A percentile compares a stretch with the other conserved stretches of the same genome.
phyloP scores from a whole-genome alignment of 2,888 invertebrate species.

The Eucera pruinosa region DNA sequence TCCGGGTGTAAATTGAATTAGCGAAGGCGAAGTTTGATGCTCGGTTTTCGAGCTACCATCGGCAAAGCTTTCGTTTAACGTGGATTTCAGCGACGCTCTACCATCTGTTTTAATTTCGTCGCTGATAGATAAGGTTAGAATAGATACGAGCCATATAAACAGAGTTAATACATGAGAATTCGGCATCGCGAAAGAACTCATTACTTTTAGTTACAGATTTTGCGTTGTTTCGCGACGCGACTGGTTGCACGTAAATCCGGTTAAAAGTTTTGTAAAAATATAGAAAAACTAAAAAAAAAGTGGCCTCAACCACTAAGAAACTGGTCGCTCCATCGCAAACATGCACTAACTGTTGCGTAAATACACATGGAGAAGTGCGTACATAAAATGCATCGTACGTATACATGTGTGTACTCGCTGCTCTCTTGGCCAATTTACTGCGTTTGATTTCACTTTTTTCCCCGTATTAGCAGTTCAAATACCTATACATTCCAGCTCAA shows the following conservation, averaged over 20 bases:
- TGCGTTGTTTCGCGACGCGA: constrained; percentile 1
- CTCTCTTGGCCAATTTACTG: too few species aligned
- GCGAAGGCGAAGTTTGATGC: constrained; percentile 5
- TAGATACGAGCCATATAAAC: constrained; percentile 65
- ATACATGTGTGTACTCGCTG: too few species aligned
- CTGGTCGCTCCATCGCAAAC: constrained; percentile 54
- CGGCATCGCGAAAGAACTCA: constrained; percentile 31
- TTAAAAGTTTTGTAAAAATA: constrained; percentile 61
- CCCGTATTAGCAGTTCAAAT: too few species aligned
- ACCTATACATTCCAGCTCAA: too few species aligned
- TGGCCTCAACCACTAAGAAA: constrained; percentile 51
- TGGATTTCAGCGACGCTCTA: constrained; percentile 18
- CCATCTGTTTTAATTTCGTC: constrained; percentile 57
- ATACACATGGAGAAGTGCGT: too few species aligned
- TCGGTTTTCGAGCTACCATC: not conserved
- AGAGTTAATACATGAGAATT: constrained; percentile 36
- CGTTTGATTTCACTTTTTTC: too few species aligned
- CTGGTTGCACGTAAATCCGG: constrained; percentile 4
- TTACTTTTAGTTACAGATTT: constrained; percentile 41
- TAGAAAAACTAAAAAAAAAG: constrained; percentile 65
- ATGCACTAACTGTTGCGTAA: constrained; percentile 50
- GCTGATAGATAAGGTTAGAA: constrained; percentile 72
- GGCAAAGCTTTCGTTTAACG: not conserved
- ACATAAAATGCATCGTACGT: too few species aligned
- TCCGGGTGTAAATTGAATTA: not conserved